Percentiles rank a stretch among this genome's conserved stretches.
Evolutionary conservation across 2,113 vertebrate genomes (phyloP).

Genomic region (Euleptes europaea): DNA sequence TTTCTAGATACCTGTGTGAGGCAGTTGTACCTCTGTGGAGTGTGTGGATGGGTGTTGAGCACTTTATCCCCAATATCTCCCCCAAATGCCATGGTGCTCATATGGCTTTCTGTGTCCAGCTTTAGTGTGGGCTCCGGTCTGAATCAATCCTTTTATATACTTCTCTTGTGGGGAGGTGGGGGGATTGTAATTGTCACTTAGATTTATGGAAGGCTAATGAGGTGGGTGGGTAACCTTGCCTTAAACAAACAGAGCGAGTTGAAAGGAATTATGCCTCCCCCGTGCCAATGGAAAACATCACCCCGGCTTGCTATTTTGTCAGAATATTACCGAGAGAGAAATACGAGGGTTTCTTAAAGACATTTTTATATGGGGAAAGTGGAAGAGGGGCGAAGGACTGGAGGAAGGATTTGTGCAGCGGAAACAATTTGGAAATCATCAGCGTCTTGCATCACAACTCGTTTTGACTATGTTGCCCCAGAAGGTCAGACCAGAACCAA

Average conservation of each 20-base stretch:
- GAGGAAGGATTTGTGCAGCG: conserved; percentile 29
- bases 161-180: not conserved
- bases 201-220: conserved; percentile 37
- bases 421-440: conserved; percentile 50
- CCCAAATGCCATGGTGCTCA: too few species aligned
- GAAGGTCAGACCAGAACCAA: too few species aligned
- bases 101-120: not conserved
- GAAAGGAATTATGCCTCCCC: conserved; percentile 19
- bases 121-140: not conserved
- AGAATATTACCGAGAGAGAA: conserved; percentile 16
- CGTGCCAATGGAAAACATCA: conserved; percentile 12
- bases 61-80: too few species aligned
- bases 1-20: too few species aligned
- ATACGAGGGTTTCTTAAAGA: conserved; percentile 28
- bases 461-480: too few species aligned
- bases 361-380: conserved; percentile 22
- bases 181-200: not conserved
- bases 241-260: conserved; percentile 18
- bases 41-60: too few species aligned
- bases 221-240: conserved; percentile 6
- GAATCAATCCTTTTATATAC: not conserved
- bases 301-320: not conserved
- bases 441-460: conserved; percentile 1
- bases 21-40: too few species aligned
- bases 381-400: not conserved